Evolutionary conservation across 2,888 invertebrate genomes (phyloP), one percentile per base, ranked within the genome.

Genomic region (Drosophila pegasa): DNA sequence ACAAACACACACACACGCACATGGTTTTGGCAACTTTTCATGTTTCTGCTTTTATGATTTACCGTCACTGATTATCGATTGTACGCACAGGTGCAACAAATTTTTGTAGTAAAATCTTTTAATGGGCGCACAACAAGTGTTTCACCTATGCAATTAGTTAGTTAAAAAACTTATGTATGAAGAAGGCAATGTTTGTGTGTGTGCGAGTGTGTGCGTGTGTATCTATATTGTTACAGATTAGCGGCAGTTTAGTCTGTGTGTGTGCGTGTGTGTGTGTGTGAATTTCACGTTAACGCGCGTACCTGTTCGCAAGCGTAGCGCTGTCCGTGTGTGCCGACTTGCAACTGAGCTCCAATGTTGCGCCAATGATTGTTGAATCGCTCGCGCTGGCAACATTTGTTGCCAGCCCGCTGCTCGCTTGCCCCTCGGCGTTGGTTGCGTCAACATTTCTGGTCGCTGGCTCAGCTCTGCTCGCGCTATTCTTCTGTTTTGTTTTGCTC

Each of bases 291-390:
- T 51, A 71, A 45, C 43, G 72, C 88, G 90, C 91, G 90, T 91
- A 91, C 91, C 91, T 91, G 90, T 88, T 87, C 80, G 74, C 70
- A 70, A 80, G 76, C 79, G 90, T 82, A 84, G 88, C 86, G 89
- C 89, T 89, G 86, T 90, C 91, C 91, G 91, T 90, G 90, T 88
- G 86, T 89, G 90, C 90, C 91, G 90, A 91, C 87, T 90, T 90
- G 91, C 91, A 90, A 91, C 91, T 91, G 89, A 77, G 71, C 73
- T 81, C 77, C 77, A 67, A 67, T 71, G 64, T 75, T 75, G 75
- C 75, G 64, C 54, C 67, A 68, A 70, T 61, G 64, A 54, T 67
- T 76, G 76, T 75, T 66, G 62, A 78, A 62, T 68, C 65, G 59
- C 54, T n/a, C 14, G 29, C 47, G 63, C 56, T 48, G 40, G 72